Evolutionary conservation across 2,113 vertebrate genomes (phyloP).

Genomic region (Athene cunicularia): DNA sequence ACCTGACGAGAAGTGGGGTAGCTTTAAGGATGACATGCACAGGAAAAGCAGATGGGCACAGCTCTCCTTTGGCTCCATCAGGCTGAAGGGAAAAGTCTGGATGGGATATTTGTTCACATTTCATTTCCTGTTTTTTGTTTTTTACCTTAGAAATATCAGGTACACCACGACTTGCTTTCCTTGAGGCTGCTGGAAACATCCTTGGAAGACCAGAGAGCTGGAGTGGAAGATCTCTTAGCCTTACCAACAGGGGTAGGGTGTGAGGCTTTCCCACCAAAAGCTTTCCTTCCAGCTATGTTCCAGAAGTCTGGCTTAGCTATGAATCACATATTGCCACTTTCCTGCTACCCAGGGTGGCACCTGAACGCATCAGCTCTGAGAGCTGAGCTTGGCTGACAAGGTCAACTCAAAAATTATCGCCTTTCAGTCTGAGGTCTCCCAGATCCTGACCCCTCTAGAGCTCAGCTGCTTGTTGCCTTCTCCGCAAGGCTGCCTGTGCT

Average conservation of each 20-base stretch:
- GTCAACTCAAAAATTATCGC: neutral
- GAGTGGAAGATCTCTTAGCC: constrained; percentile 35
- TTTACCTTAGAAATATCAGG: constrained; percentile 34
- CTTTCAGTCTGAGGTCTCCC: neutral
- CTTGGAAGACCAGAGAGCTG: constrained; percentile 57
- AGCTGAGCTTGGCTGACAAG: neutral
- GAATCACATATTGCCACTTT: neutral
- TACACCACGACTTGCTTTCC: constrained; percentile 27
- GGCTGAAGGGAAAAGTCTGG: constrained; percentile 59
- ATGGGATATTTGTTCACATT: constrained; percentile 60
- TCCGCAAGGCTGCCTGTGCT: neutral
- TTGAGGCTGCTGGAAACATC: constrained; percentile 43
- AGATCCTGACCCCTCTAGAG: neutral
- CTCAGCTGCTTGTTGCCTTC: neutral
- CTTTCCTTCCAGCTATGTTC: constrained; percentile 34
- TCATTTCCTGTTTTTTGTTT: constrained; percentile 57
- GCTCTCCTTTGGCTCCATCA: constrained; percentile 11
- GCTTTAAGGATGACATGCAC: constrained; percentile 40
- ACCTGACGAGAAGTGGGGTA: constrained; percentile 49
- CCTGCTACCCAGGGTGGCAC: neutral
- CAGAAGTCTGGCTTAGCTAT: neutral
- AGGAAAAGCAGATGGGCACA: constrained; percentile 33
- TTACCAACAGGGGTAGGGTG: constrained; percentile 28
- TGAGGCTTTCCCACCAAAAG: constrained; percentile 29
- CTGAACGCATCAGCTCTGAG: neutral